A percentile compares a stretch with the other conserved stretches of the same genome.
Conservation (phyloP, 2,113 vertebrate species). For the Struthio camelus region DNA sequence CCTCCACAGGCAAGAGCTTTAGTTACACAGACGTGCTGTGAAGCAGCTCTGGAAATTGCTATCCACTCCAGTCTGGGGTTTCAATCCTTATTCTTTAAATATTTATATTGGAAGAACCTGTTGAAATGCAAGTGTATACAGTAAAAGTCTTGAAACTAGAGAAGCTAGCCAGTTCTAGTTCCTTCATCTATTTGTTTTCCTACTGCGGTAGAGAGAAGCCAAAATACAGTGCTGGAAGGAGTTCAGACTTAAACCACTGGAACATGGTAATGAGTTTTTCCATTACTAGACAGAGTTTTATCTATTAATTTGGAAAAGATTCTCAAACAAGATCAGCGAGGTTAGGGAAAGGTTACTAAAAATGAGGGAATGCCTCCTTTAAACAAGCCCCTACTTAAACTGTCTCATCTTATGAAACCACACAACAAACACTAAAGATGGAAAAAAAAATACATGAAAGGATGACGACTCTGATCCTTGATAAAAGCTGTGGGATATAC, state of each 20-base stretch:
- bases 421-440: neutral
- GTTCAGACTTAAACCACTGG: constrained; percentile 7
- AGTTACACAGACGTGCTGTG: neutral
- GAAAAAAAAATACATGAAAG: neutral
- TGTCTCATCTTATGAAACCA: neutral
- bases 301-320: constrained; percentile 7
- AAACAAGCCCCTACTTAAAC: neutral
- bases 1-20: neutral
- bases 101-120: constrained; percentile 43
- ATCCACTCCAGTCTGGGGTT: neutral
- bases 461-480: neutral
- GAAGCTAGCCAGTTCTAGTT: neutral
- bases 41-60: neutral
- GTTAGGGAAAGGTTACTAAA: constrained; percentile 24
- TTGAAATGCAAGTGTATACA: constrained; percentile 31
- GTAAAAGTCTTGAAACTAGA: neutral
- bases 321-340: neutral
- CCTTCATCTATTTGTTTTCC: neutral
- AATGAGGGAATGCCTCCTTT: neutral
- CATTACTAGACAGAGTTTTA: neutral
- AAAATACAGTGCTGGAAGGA: constrained; percentile 7
- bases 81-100: constrained; percentile 23
- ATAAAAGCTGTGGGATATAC: neutral
- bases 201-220: constrained; percentile 14
- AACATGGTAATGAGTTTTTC: neutral